Evolutionary conservation across 2,888 invertebrate species (phyloP), one percentile per base, ranked within the genome.

Genomic region (Dorcus hopei): DNA sequence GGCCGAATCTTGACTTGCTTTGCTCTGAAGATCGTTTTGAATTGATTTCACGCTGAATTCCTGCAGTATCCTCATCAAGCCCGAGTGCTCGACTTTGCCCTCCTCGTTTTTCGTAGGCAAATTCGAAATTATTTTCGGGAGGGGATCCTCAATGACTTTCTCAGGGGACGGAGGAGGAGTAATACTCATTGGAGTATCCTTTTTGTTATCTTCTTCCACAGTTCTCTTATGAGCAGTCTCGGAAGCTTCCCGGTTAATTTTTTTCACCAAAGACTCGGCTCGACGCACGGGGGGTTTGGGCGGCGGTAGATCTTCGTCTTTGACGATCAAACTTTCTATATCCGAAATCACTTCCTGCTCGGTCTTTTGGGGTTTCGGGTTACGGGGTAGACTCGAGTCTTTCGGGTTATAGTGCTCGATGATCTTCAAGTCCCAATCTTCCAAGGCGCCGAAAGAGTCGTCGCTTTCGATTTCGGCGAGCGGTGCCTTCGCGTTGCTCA

Each of bases 401-500:
- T 76, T 75, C 2, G 79, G 77, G 61, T 78, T 76, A 38, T 79
- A 78, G 68, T 80, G 79, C 67, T 80, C 80, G 40, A 80, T 74
- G 39, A 81, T 75, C 14, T 77, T 77, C 23, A 81, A 65, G 63
- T 80, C 81, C 81, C 82, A 82, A 67, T 81, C 81, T 66, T 82
- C 80, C 53, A 80, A 68, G 45, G 77, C 78, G 39, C 79, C 80
- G 65, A 81, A 78, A 9, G 80, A 80, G 59, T 80, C 80, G 58
- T 80, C 80, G 60, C 80, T 80, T 61, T 80, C 80, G 11, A 76
- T 72, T 57, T 77, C 78, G 3, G 72, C 72, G 38, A 65, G 49
- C 2, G 73, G 75, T 19, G 68, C 70, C 65, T 77, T 77, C 9
- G 65, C 53, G 8, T 64, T 64, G 58, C 74, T 74, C 56, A 78